These are phyloP conservation scores for Philopedon plagiatum DNA, from an alignment of 2,888 invertebrate species.

Conservation along the genomic window DNA sequence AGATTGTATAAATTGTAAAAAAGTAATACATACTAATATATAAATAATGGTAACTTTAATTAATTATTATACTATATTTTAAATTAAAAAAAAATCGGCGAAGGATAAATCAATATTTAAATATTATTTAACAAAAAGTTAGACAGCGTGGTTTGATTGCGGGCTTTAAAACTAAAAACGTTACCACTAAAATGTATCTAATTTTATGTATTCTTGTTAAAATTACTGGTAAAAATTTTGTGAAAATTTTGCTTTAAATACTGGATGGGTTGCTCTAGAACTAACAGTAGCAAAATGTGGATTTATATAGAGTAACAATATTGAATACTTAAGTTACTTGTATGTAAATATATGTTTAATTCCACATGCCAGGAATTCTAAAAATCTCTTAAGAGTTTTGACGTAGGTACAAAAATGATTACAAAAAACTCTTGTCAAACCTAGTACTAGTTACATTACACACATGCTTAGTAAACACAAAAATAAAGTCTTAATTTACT, in stretches of 20 bases:
- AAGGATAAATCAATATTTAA: background rate
- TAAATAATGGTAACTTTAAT: constrained; percentile 15
- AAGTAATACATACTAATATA: background rate
- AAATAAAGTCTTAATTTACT: no score
- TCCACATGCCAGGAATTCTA: constrained; percentile 58
- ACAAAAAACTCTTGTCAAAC: background rate
- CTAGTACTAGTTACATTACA: no score
- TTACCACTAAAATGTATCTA: no score
- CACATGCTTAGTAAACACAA: no score
- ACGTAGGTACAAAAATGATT: background rate
- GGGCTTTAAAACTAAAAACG: background rate
- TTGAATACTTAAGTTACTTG: background rate
- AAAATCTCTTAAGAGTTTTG: background rate
- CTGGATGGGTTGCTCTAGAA: background rate
- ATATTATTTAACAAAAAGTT: background rate
- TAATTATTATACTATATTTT: background rate
- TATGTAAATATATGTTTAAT: constrained; percentile 26
- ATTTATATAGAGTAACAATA: no score
- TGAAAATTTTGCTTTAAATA: background rate
- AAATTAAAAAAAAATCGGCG: background rate
- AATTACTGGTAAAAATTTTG: background rate
- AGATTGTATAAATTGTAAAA: constrained; percentile 1
- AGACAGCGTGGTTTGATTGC: background rate
- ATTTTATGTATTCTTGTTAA: background rate
- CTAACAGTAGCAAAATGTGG: no score